Evolutionary conservation across 2,113 vertebrate species (phyloP).

Genomic region (Actenoides lindsayi): DNA sequence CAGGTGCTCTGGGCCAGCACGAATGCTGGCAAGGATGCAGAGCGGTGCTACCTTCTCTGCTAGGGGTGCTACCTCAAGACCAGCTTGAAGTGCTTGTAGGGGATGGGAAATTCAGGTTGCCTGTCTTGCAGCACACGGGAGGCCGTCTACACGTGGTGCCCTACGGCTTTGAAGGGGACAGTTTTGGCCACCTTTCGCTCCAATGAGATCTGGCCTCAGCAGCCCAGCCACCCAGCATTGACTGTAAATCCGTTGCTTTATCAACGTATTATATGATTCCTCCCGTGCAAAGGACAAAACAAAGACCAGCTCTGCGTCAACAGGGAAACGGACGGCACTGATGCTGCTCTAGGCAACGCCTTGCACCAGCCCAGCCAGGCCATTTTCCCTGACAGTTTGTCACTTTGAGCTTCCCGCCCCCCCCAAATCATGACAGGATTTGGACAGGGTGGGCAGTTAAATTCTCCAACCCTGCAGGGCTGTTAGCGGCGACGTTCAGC

Average conservation of each 20-base stretch:
- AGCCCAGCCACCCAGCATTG: not conserved
- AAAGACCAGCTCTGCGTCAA: not conserved
- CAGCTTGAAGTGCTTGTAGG: not conserved
- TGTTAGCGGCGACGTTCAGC: not conserved
- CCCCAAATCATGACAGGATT: not conserved
- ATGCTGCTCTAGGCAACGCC: not conserved
- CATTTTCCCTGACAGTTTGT: not conserved
- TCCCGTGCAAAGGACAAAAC: not conserved
- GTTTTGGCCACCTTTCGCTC: not conserved
- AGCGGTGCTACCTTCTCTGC: not conserved
- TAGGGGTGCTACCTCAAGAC: not conserved
- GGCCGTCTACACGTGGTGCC: not conserved
- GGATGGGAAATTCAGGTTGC: not conserved
- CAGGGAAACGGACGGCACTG: not conserved
- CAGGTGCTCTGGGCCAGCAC: not conserved
- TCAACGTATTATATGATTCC: not conserved
- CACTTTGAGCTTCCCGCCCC: not conserved
- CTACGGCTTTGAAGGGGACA: not conserved
- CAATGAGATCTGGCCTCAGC: not conserved
- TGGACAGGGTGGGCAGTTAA: not conserved
- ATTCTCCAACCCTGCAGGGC: not conserved
- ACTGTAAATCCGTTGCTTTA: conserved; percentile 13
- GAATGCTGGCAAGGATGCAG: not conserved
- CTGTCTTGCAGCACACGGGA: not conserved
- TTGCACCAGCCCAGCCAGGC: not conserved